Base-by-base conservation (phyloP, 2,888 invertebrate genomes). In the Eupithecia pulchellata region DNA sequence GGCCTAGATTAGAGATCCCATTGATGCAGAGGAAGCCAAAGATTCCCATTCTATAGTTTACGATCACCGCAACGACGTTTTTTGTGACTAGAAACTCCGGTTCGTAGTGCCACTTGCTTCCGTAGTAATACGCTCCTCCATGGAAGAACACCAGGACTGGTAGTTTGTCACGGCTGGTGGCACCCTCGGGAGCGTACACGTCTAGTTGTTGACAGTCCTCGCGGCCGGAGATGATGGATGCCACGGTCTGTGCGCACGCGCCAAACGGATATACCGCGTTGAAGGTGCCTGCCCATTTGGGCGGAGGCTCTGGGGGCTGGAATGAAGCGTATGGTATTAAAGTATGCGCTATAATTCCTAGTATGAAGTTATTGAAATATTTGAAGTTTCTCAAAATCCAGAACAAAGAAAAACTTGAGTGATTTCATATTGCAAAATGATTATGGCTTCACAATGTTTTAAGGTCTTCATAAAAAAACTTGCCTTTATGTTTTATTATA, bases 91-190 rank as follows among this genome's bases (percentile, higher is more conserved):
- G 85, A 79, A 88, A 92, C 75, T 91, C 87, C 9, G 93, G 91
- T 64, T 93, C 89, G 69, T 93, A 93, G 17, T 92, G 84, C 76
- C 88, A 87, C 76, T 92, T 92, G 69, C 86, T 87, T 47, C 94
- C 94, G 77, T 90, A 90, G 77, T 89, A 93, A 71, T 91, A 94
- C 0, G 86, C 92, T 42, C 93, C 94, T 0, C 93, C 93, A 72
- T 93, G 94, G 30, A 93, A 78, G 82, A 87, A 93, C 2, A 93
- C 86, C 29, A 94, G 80, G 1, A 94, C 93, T 0, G 94, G 92
- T 0, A 92, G 81, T 1, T 70, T 83, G 32, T 75, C 71, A 0
- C 74, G 75, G 1, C 81, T 76, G 1, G 63, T 68, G 2, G 82
- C 78, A 6, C 71, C 57, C 11, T 83, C 84, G 8, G 93, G 92